Base-by-base conservation (phyloP, 37 sponge, comb jelly and placozoan genomes). In the Oopsacas minuta region DNA sequence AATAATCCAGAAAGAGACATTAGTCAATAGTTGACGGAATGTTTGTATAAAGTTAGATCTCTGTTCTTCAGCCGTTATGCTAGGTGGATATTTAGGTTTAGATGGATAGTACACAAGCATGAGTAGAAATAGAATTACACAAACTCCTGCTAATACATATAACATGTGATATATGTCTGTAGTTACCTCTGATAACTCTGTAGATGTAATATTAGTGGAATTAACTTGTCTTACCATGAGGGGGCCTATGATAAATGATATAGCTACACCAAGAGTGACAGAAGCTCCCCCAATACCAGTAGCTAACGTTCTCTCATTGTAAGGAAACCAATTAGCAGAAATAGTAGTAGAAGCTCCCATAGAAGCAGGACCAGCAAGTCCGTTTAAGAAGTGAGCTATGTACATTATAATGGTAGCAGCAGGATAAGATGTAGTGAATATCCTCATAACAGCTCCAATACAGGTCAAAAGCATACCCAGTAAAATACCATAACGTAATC, bases 371-470 rank as follows among this genome's bases (percentile, higher is more conserved):
- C 75, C 75, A 32, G 75, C 75, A 20, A 61, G 28, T 3, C 75
- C 75, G 22, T 61, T 61, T 12, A 61, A n/a, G 7, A 61, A 20
- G 75, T 61, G 75, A 3, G 28, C 75, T 25, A 61, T 61, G 30
- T 61, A 34, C 75, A 61, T 61, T n/a, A 61, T 25, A n/a, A 61
- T n/a, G 75, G 75, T 61, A n/a, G 75, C 75, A 3, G 22, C 75
- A 12, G 75, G 75, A 61, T 61, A 61, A 5, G 75, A 10, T 32
- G 75, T 61, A 3, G 75, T 61, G 75, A 61, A 61, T 61, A 61
- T 61, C 30, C 75, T 10, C 75, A 61, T 32, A 34, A n/a, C 30
- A 61, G 75, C 75, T 61, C 75, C 75, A 61, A 61, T 34, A 12
- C 20, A 61, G 5, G 75, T 61, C 5, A 61, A 12, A 12, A n/a